Base-by-base conservation (phyloP, 2,113 vertebrate species). In the Lophotis ruficrista region DNA sequence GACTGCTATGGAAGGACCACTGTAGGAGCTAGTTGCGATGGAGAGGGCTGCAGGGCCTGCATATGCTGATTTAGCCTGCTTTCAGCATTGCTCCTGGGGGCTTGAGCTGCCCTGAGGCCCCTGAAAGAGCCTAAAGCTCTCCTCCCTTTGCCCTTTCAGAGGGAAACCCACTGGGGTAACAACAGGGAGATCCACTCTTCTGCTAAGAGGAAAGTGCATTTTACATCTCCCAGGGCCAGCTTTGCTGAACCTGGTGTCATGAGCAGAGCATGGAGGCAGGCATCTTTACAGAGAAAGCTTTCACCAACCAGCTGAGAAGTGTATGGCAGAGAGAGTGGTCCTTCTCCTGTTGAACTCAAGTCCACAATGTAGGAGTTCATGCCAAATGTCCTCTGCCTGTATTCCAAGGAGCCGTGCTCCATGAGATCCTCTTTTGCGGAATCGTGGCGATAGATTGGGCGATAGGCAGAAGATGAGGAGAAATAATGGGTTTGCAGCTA, bases 401-500 rank as follows among this genome's bases (percentile, higher is more conserved):
- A 12, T 41, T 22, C 37, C 53, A 47, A 56, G 72, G 80, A 92
- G 37, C 31, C 90, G 21, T 61, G 31, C 64, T 89, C 45, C 53
- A 5, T 47, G 65, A 53, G 33, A 75, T 87, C 41, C 21, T 53
- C 56, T 87, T 94, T 50, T 51, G 30, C 8, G 66, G 27, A 64
- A 48, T 45, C 86, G 64, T 43, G n/a, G 37, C 71, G 87, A 70
- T 61, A 92, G 80, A 71, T 43, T 51, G 62, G 25, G 47, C 0
- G 4, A 60, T 71, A 60, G 24, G n/a, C 72, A 60, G 56, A 45
- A 91, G 56, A 37, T 87, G 76, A 93, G 31, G 48, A 54, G 45
- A 76, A 92, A 79, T 84, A 79, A 84, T 93, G 61, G 53, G 19
- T 87, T 92, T 94, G 83, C 56, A 96, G 61, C 86, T 82, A 68